Base-by-base conservation (phyloP, 2,113 vertebrate species). In the Cyprinus carpio region DNA sequence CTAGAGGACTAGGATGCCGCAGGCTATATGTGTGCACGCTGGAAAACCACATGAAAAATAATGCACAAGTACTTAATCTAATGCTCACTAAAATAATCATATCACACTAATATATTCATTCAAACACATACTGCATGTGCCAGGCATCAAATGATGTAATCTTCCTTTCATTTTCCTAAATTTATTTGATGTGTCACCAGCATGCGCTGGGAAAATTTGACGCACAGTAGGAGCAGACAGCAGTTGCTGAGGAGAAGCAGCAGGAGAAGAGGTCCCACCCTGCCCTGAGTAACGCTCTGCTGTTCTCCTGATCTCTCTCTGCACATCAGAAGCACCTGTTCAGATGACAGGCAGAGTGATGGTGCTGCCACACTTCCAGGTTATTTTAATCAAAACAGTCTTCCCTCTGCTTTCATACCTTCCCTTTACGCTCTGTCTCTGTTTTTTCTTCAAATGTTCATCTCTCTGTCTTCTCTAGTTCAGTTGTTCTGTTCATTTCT, bases 241-340 rank as follows among this genome's bases (percentile, higher is more conserved):
- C 79, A 20, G 60, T 81, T 29, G n/a, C n/a, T 49, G 37, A 49
- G 79, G 12, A 81, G 60, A 31, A 67, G 60, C 79, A 69, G 64
- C 25, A 34, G 64, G 80, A 34, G 43, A 49, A 34, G 27, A 82
- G 80, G 46, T 51, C 40, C n/a, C 79, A 81, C 10, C 56, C 40
- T 81, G 60, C n/a, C 75, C 78, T 65, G 78, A 0, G 15, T 64
- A 46, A 27, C 62, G 27, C 62, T 69, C 80, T 69, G 80, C 54
- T 82, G 64, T 82, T 49, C 29, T 69, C 78, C 25, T 12, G 20
- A n/a, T n/a, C 27, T 37, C 31, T 43, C 56, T 43, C 54, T 49
- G 40, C 79, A 81, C 64, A 82, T 82, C 80, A 83, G 25, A 83
- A 72, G 51, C 81, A 83, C 67, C 81, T 83, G 81, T 83, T 83